Evolutionary conservation across 37 sponge, comb jelly and placozoan species (phyloP), one percentile per base, ranked within the genome.

Genomic region (Cliona cf. orientalis): DNA sequence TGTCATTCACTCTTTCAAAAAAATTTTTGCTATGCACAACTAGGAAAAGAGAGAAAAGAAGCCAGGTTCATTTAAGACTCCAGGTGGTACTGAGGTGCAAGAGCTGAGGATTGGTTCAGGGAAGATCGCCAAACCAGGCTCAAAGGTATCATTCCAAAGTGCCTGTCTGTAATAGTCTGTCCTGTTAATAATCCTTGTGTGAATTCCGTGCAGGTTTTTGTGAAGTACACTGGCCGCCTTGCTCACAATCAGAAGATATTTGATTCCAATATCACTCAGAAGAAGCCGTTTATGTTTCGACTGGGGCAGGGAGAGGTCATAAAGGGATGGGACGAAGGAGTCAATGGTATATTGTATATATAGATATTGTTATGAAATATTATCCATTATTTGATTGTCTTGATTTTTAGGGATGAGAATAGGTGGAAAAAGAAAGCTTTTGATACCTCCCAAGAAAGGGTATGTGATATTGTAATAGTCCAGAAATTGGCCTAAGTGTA

Each of bases 301-400:
- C 68, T 79, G 21, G 80, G 80, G 1, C 66, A 79, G 55, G 69
- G 80, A 66, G 80, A 79, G 34, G 80, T 79, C 28, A 66, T 79
- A 12, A 40, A 42, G 26, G 80, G 80, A 5, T 79, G 80, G 80
- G 80, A 79, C 40, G 68, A 66, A 46, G 80, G 80, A 46, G 21
- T 79, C 4, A 1, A 65, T 25, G 68, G 80, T 42, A 38, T 39
- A 40, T n/a, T n/a, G n/a, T n/a, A n/a, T n/a, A n/a, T n/a, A n/a
- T n/a, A n/a, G 45, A 23, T 26, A 4, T 14, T 49, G 12, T 17
- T 29, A 26, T 9, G 22, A 7, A 63, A 7, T 63, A 26, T 21
- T 21, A 23, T 26, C 7, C n/a, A 9, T 29, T 26, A 7, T 11
- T 37, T n/a, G 9, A 14, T 49, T 19, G 53, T 14, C 14, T 49